These are phyloP conservation scores for Ranitomeya variabilis DNA, from an alignment of 2,113 vertebrate species.

Conservation along the genomic window DNA sequence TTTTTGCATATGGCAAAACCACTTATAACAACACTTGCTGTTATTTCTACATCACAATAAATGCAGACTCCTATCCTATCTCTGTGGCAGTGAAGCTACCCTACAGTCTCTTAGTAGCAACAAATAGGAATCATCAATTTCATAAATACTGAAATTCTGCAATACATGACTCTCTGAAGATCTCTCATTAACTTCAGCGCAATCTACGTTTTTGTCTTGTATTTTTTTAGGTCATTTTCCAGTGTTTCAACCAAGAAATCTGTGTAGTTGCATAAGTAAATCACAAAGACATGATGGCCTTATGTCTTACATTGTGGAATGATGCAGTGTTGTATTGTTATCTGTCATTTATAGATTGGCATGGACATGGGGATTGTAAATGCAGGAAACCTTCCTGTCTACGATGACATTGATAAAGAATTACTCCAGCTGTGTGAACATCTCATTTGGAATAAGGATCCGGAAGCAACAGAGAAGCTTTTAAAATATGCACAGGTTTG, in stretches of 20 bases:
- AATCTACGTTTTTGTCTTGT: no score
- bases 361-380: slow-evolving; percentile 99
- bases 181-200: no score
- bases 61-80: no score
- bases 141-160: no score
- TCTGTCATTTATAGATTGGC: slow-evolving; percentile 75
- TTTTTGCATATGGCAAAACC: no score
- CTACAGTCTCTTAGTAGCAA: no score
- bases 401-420: slow-evolving; percentile 91
- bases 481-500: slow-evolving; percentile 86
- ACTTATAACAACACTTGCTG: no score
- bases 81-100: no score
- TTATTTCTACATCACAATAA: no score
- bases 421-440: slow-evolving; percentile 90
- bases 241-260: background rate
- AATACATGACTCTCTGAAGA: no score
- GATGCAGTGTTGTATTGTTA: background rate
- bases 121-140: no score
- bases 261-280: background rate
- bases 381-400: slow-evolving; percentile 92
- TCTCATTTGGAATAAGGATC: slow-evolving; percentile 93
- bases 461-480: slow-evolving; percentile 93
- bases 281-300: background rate
- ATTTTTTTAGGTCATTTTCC: no score
- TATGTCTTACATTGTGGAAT: background rate